Base-by-base conservation (phyloP, 2,888 invertebrate genomes). In the Clostera curtula region DNA sequence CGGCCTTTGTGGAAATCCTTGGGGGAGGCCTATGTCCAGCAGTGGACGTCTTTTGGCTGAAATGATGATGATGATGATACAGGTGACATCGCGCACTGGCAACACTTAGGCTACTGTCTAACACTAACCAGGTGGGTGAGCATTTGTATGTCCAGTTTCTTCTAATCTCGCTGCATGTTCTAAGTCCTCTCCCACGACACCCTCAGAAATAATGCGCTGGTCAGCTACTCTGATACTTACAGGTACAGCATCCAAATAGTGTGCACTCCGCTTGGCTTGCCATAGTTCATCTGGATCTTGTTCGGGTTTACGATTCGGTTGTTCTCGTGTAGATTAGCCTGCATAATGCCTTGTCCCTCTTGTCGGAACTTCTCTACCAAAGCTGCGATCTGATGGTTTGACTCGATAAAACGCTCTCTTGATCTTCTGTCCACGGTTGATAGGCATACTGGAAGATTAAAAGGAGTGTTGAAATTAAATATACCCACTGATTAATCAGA, bases 351-450 rank as follows among this genome's bases (percentile, higher is more conserved):
- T 4, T 89, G 90, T 0, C 95, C 95, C 70, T 96, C 96, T 15
- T 92, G 72, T 58, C 94, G 93, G 69, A 96, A 97, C 56, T 96
- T 93, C 50, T 96, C 96, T 0, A 97, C 96, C 8, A 97, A 72
- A 0, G 94, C 93, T 2, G 94, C 91, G 44, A 97, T 97, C 72
- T 96, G 96, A 49, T 94, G 93, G 61, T 95, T 96, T 1, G 97
- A 97, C 61, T 97, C 96, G 20, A 95, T 85, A 59, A 98, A 97
- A 12, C 96, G 87, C 60, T 97, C 97, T 7, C 96, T 87, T 1
- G 96, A 96, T 43, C 86, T 66, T 13, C 88, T 63, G 62, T 88
- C 88, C 9, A 88, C 88, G 1, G 88, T 88, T 29, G 88, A 88
- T 8, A 88, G 62, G 44, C 88, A 88, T 27, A 88, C 85, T 85